These are phyloP conservation scores for Cichlasoma orientale DNA, from an alignment of 2,797 vertebrate species.

Conservation along the genomic window DNA sequence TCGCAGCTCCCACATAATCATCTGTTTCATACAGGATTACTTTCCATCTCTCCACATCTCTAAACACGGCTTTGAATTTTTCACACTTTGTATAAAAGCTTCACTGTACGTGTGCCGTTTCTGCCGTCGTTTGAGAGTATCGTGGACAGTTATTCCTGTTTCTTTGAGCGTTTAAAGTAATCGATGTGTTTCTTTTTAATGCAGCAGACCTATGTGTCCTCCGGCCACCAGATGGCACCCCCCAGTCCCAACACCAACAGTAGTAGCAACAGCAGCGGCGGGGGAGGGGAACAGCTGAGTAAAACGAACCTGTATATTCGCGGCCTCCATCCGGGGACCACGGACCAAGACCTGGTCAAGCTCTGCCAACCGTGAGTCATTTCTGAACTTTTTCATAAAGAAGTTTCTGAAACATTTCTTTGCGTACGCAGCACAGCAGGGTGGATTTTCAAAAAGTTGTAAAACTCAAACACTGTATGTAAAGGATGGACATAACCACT, in stretches of 20 bases:
- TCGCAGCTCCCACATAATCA: slow-evolving; percentile 61
- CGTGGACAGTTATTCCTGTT: background rate
- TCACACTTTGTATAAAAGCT: slow-evolving; percentile 1
- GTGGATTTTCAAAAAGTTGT: no score
- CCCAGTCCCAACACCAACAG: slow-evolving; percentile 89
- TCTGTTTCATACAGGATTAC: slow-evolving; percentile 46
- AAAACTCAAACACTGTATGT: background rate
- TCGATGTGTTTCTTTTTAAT: slow-evolving; percentile 28
- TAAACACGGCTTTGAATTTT: slow-evolving; percentile 13
- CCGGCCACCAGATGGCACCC: slow-evolving; percentile 91
- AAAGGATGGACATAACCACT: background rate
- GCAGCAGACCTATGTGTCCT: slow-evolving; percentile 90
- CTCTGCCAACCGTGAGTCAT: slow-evolving; percentile 93
- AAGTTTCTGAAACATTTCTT: background rate
- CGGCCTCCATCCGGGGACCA: slow-evolving; percentile 91
- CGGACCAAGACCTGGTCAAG: slow-evolving; percentile 94
- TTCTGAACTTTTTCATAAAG: background rate
- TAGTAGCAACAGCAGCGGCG: slow-evolving; percentile 81
- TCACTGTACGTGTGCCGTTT: background rate
- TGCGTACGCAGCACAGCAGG: no score
- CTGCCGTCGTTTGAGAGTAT: slow-evolving; percentile 1
- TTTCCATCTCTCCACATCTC: slow-evolving; percentile 36
- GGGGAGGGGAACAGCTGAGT: slow-evolving; percentile 89
- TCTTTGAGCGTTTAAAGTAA: slow-evolving; percentile 4
- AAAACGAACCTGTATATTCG: slow-evolving; percentile 96